Conservation (phyloP, 1,140 invertebrate species). For the Maconellicoccus hirsutus region DNA sequence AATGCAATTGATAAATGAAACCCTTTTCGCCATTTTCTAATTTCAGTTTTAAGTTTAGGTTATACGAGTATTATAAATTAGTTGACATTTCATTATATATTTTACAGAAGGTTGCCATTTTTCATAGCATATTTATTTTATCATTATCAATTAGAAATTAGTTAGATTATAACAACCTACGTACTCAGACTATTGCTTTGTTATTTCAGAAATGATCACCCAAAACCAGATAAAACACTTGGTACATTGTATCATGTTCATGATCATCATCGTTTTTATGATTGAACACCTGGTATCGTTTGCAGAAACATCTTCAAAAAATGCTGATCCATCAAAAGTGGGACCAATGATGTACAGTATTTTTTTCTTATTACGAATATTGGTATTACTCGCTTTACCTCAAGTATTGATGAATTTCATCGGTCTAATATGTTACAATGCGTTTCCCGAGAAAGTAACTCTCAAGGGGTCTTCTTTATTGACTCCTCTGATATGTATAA, state of each 20-base stretch:
- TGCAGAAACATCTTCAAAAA: slow-evolving; percentile 39
- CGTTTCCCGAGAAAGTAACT: slow-evolving; percentile 84
- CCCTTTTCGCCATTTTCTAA: too few relatives aligned
- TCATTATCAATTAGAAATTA: too few relatives aligned
- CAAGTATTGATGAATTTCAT: slow-evolving; percentile 86
- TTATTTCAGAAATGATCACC: slow-evolving; percentile 35
- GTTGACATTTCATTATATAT: too few relatives aligned
- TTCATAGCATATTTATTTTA: too few relatives aligned
- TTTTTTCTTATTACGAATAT: slow-evolving; percentile 65
- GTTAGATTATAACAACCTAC: too few relatives aligned
- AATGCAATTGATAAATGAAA: too few relatives aligned
- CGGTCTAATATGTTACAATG: slow-evolving; percentile 83
- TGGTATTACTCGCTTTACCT: slow-evolving; percentile 76
- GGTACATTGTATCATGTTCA: slow-evolving; percentile 64
- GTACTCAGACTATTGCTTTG: too few relatives aligned
- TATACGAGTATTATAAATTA: too few relatives aligned
- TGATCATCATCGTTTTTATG: slow-evolving; percentile 62
- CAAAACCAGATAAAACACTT: slow-evolving; percentile 55
- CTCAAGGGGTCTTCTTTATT: slow-evolving; percentile 79
- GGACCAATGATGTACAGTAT: slow-evolving; percentile 52
- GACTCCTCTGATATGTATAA: slow-evolving; percentile 89
- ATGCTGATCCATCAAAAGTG: slow-evolving; percentile 62
- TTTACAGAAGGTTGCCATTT: too few relatives aligned
- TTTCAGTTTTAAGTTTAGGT: too few relatives aligned
- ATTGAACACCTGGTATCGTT: slow-evolving; percentile 58